Evolutionary conservation across 2,113 vertebrate species (phyloP).

Genomic region (Speoplatyrhinus poulsoni): DNA sequence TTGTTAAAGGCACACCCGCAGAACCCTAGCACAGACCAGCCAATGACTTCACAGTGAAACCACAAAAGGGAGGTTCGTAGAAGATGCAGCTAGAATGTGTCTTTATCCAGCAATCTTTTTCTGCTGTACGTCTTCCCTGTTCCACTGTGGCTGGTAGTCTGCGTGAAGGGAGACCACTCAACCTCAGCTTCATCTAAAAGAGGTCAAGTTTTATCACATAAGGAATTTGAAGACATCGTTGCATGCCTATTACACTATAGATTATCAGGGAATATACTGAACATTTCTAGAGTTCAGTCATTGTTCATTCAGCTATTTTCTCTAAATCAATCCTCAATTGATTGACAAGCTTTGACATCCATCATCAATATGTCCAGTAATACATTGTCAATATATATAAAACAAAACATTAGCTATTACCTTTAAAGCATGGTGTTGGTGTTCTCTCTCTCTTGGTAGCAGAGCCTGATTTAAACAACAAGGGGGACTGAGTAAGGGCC

Average conservation of each 20-base stretch:
- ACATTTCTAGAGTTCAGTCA: background rate
- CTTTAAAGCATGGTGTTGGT: constrained; percentile 15
- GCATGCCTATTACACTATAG: too few relatives aligned
- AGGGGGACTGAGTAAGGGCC: constrained; percentile 89
- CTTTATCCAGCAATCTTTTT: constrained; percentile 82
- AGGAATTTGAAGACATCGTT: background rate
- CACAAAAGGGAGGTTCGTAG: background rate
- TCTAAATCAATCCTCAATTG: background rate
- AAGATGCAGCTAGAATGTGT: background rate
- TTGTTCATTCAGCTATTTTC: background rate
- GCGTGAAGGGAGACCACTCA: constrained; percentile 77
- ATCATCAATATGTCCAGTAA: background rate
- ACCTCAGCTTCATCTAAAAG: constrained; percentile 52
- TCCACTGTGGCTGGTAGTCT: constrained; percentile 43
- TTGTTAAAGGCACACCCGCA: background rate
- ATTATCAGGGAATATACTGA: too few relatives aligned
- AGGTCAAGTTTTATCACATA: background rate
- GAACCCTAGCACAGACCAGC: background rate
- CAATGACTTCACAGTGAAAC: constrained; percentile 6
- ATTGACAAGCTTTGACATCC: background rate
- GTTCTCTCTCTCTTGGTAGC: constrained; percentile 37
- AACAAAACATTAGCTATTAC: constrained; percentile 10
- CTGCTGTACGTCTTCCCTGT: constrained; percentile 80
- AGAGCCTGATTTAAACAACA: constrained; percentile 77
- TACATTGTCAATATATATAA: background rate